Evolutionary conservation across 2,797 vertebrate species (phyloP).

Genomic region (Microchirus variegatus): DNA sequence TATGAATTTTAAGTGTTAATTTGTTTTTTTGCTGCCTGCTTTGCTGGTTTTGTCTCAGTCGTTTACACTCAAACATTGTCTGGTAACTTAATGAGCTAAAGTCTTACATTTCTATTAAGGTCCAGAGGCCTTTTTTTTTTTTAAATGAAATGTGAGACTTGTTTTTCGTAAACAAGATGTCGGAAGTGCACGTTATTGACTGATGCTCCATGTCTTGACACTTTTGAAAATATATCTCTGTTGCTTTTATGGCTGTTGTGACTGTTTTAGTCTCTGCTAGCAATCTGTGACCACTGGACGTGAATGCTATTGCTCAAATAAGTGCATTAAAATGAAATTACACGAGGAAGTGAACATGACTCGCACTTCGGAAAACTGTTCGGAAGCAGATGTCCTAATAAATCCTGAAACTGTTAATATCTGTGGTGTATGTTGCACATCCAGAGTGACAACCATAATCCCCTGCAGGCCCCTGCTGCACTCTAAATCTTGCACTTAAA

Average conservation of each 20-base stretch:
- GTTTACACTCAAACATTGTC: too few species aligned
- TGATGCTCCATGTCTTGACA: background rate
- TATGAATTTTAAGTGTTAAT: too few species aligned
- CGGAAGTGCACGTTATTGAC: background rate
- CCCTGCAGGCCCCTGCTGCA: constrained; percentile 12
- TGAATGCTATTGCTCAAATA: constrained; percentile 4
- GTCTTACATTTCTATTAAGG: too few species aligned
- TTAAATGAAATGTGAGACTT: background rate
- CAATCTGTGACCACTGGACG: constrained; percentile 7
- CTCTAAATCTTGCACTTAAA: constrained; percentile 38
- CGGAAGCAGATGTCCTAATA: constrained; percentile 13
- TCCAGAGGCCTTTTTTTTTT: too few species aligned
- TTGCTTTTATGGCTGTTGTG: background rate
- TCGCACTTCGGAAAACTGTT: constrained; percentile 1
- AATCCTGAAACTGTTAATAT: constrained; percentile 27
- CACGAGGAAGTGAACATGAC: constrained; percentile 8
- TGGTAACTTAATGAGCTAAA: too few species aligned
- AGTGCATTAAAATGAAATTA: constrained; percentile 9
- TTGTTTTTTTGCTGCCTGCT: too few species aligned
- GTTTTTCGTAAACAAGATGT: background rate
- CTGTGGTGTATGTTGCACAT: constrained; percentile 18
- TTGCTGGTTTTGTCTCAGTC: too few species aligned
- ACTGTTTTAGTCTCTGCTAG: background rate
- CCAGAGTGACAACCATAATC: constrained; percentile 27
- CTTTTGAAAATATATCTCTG: constrained; percentile 1